Base-by-base conservation (phyloP, 2,888 invertebrate species). In the Drosophila putrida region DNA sequence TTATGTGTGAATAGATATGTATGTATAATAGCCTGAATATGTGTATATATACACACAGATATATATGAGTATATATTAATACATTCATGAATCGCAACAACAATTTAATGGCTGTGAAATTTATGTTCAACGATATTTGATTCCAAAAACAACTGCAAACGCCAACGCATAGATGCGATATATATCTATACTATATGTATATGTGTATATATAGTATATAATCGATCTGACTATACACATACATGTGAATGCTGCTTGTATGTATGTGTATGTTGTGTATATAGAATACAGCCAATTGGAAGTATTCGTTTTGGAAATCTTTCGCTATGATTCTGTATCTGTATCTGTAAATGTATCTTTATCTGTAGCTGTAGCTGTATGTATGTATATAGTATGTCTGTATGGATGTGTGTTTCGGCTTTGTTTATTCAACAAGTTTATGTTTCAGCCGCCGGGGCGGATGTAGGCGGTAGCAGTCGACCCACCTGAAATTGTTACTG, bases 111-210 rank as follows among this genome's bases (percentile, higher is more conserved):
- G 85, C 75, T 88, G 74, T 54, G 87, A 86, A 83, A 88, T 86
- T 88, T 83, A 86, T 83, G 89, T 83, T 86, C 83, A 63, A 72
- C 82, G 82, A 83, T 83, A 83, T 83, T 83, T 83, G 82, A 83
- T 83, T 83, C 82, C 82, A 83, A 83, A 83, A 83, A 83, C 82
- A 83, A 83, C 87, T 73, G 78, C 74, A 43, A 66, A 80, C 83
- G 67, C 87, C 77, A 80, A 86, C 81, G 83, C 87, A 68, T 44
- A 58, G 57, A 54, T 43, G 50, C 38, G 58, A 70, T 70, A 80
- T 68, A 11, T n/a, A 43, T 4, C 46, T 8, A 11, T 11, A 38
- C 5, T 6, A 31, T 4, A 44, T 11, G 35, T 33, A 44, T 28
- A 39, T 13, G 11, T 44, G 25, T 13, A 44, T 51, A 28, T 36